Evolutionary conservation across 1,140 invertebrate species (phyloP), one percentile per base, ranked within the genome.

Genomic region (Patella vulgata): DNA sequence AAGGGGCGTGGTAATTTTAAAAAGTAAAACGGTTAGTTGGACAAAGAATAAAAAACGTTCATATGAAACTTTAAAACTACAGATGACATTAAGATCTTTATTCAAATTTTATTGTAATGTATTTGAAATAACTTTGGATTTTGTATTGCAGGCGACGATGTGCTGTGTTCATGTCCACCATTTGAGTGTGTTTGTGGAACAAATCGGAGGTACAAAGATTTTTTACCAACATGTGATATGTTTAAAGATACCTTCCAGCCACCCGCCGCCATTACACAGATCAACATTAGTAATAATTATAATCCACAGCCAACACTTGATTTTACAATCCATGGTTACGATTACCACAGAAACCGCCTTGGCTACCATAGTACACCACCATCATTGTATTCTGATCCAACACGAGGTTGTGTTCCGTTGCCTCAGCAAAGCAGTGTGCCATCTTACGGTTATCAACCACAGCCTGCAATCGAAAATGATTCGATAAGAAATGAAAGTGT

Each of bases 161-260:
- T 77, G 14, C 64, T 81, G 31, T 84, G 82, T 68, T 84, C 82
- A 14, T 84, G 82, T 66, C 81, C 82, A n/a, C 82, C 82, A 0
- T 84, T 83, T 59, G 82, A 84, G 65, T 84, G 82, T 44, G 74
- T 75, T 0, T 84, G 82, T 61, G 59, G 78, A 11, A 71, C 68
- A 30, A 48, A 59, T 21, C 48, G 57, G 17, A 58, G 66, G 53
- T 40, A 53, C 42, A 58, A 42, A 42, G 50, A 39, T 25, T 31
- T 54, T 19, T 19, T 65, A n/a, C 27, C 55, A 31, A 40, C 23
- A 3, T 21, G 28, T 46, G 28, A 33, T 17, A 23, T 46, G 31
- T 36, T 33, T 14, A 58, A 44, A 33, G 51, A 59, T 44, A 30
- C 54, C 17, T 52, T 27, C n/a, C 53, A 51, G 2, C 43, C 68